Conservation (phyloP, 92 coral and sea anemone species). For the Epizoanthus rinbou region DNA sequence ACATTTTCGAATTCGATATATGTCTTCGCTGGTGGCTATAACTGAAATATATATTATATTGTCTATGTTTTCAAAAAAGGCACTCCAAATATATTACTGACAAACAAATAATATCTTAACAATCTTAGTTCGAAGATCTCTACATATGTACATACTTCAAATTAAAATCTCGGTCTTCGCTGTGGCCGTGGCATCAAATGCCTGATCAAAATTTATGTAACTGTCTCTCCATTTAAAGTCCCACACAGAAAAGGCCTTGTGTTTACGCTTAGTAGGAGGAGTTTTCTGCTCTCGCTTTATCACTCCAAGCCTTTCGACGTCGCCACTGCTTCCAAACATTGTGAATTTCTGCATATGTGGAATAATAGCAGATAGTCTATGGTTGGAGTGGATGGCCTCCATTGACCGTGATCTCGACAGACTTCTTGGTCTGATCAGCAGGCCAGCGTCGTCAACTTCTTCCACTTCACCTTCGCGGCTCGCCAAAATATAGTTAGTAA, state of each 20-base stretch:
- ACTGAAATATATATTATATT: too few species aligned
- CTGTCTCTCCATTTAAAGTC: constrained; percentile 90
- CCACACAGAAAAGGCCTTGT: constrained; percentile 82
- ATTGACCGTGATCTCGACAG: constrained; percentile 76
- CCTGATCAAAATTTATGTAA: constrained; percentile 81
- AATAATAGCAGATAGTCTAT: constrained; percentile 38
- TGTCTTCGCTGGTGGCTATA: too few species aligned
- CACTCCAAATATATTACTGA: too few species aligned
- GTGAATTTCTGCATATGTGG: constrained; percentile 55
- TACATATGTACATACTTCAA: not conserved
- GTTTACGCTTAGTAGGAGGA: constrained; percentile 74
- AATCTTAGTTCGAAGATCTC: too few species aligned
- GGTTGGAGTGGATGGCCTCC: constrained; percentile 59
- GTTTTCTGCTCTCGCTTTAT: constrained; percentile 46
- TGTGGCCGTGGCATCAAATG: not conserved
- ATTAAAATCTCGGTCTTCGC: not conserved
- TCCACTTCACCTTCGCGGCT: constrained; percentile 71
- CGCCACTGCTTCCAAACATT: constrained; percentile 73
- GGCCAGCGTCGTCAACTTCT: constrained; percentile 39
- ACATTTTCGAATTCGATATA: too few species aligned
- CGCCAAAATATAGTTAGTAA: constrained; percentile 70
- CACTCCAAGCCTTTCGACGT: constrained; percentile 73
- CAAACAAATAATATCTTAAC: too few species aligned
- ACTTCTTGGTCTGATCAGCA: constrained; percentile 42
- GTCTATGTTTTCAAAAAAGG: too few species aligned